These are phyloP conservation scores for Archips crataeganus DNA, from an alignment of 2,888 invertebrate genomes.

Conservation along the genomic window DNA sequence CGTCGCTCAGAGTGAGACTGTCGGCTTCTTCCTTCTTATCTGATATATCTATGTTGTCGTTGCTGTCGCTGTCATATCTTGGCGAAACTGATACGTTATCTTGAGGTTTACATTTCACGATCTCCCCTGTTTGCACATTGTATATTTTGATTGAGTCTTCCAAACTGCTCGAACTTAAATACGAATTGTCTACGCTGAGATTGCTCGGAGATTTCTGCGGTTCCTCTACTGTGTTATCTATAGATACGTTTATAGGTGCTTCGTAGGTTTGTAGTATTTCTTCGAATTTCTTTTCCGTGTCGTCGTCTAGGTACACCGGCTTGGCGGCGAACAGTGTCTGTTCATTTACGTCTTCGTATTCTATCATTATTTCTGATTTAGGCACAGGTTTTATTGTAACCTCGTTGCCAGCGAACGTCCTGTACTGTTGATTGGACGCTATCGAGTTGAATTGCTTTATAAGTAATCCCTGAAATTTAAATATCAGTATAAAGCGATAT, in stretches of 20 bases:
- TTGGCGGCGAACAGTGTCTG: slow-evolving; percentile 69
- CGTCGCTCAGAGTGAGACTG: slow-evolving; percentile 64
- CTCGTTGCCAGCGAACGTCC: slow-evolving; percentile 65
- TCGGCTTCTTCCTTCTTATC: slow-evolving; percentile 71
- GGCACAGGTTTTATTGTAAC: slow-evolving; percentile 67
- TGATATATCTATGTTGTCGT: slow-evolving; percentile 72
- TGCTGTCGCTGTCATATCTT: slow-evolving; percentile 69
- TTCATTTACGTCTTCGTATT: slow-evolving; percentile 73
- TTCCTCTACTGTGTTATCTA: slow-evolving; percentile 56
- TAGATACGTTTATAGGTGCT: slow-evolving; percentile 53
- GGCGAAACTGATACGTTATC: slow-evolving; percentile 72
- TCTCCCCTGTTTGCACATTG: slow-evolving; percentile 82
- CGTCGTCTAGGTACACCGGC: slow-evolving; percentile 68
- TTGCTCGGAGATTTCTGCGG: slow-evolving; percentile 66
- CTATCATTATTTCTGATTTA: slow-evolving; percentile 71
- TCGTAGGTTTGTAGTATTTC: slow-evolving; percentile 74
- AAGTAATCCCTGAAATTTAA: slow-evolving; percentile 78
- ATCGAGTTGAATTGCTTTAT: slow-evolving; percentile 80
- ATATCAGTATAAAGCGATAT: slow-evolving; percentile 43
- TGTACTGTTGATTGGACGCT: slow-evolving; percentile 76
- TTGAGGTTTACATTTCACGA: slow-evolving; percentile 78
- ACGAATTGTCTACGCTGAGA: slow-evolving; percentile 69
- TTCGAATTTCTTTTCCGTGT: slow-evolving; percentile 74
- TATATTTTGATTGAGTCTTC: slow-evolving; percentile 84
- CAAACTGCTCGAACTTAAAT: slow-evolving; percentile 77